Evolutionary conservation across 2,888 invertebrate species (phyloP).

Genomic region (Hyposoter didymator): DNA sequence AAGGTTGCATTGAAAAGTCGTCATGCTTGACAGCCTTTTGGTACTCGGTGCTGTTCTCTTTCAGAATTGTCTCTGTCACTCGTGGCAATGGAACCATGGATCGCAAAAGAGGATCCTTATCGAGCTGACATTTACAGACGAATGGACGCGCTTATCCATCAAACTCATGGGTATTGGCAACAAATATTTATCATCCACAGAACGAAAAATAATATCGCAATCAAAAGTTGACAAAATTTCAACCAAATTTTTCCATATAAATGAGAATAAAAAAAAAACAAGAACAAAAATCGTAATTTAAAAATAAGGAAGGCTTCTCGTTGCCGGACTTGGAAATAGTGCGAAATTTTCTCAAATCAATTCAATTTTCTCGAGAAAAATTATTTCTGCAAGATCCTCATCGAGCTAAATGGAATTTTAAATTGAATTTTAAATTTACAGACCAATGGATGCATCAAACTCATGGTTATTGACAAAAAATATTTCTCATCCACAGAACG

Average conservation of each 20-base stretch:
- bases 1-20: constrained; percentile 17
- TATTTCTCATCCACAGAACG: neutral
- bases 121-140: constrained; percentile 75
- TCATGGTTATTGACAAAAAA: too few species aligned
- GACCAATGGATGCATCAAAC: too few species aligned
- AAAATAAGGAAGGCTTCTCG: too few species aligned
- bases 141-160: constrained; percentile 79
- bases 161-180: constrained; percentile 78
- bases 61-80: constrained; percentile 83
- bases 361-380: too few species aligned
- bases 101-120: constrained; percentile 77
- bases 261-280: too few species aligned
- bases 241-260: neutral
- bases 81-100: constrained; percentile 80
- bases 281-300: too few species aligned
- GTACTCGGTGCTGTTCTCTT: constrained; percentile 44
- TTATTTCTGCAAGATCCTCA: too few species aligned
- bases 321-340: too few species aligned
- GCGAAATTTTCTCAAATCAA: too few species aligned
- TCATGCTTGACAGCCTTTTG: constrained; percentile 2
- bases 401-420: too few species aligned
- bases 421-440: too few species aligned
- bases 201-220: neutral
- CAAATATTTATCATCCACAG: neutral
- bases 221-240: neutral